A percentile compares a stretch with the other conserved stretches of the same genome.
phyloP scores from a whole-genome alignment of 2,113 vertebrate genomes.

The Tachysurus fulvidraco region DNA sequence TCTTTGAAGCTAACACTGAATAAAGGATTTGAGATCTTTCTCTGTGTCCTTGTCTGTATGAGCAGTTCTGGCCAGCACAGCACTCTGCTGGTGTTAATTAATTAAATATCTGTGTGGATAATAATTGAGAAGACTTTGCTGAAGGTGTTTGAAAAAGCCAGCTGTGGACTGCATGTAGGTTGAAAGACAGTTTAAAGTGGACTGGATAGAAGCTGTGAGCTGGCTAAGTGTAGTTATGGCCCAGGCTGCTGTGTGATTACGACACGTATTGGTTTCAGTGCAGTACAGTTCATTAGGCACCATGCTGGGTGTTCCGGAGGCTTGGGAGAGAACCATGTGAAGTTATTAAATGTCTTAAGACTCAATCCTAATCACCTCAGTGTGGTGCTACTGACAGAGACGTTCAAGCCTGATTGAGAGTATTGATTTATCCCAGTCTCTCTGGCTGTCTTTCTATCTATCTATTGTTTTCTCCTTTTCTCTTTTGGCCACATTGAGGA shows the following conservation, averaged over 20 bases:
- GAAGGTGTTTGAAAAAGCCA: background rate
- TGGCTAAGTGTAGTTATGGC: background rate
- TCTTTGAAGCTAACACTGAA: background rate
- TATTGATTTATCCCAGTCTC: conserved; percentile 80
- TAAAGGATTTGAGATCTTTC: background rate
- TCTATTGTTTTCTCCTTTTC: conserved; percentile 43
- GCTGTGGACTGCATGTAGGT: background rate
- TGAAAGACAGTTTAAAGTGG: background rate
- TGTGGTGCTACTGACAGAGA: conserved; percentile 89
- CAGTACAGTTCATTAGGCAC: conserved; percentile 86
- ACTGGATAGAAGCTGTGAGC: background rate
- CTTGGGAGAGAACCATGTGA: conserved; percentile 78
- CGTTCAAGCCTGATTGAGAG: conserved; percentile 87
- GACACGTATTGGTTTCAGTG: conserved; percentile 43
- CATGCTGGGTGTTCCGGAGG: conserved; percentile 77
- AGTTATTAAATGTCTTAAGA: conserved; percentile 95
- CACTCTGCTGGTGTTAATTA: background rate
- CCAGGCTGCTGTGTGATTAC: conserved; percentile 30
- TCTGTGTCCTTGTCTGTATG: conserved; percentile 1
- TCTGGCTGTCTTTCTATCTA: conserved; percentile 61
- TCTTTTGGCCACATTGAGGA: conserved; percentile 79
- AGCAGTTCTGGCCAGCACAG: background rate
- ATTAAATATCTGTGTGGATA: conserved; percentile 1
- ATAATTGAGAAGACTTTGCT: conserved; percentile 10
- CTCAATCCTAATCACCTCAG: conserved; percentile 96